phyloP scores from a whole-genome alignment of 2,797 vertebrate genomes.

The Oreonectes daqikongensis region DNA sequence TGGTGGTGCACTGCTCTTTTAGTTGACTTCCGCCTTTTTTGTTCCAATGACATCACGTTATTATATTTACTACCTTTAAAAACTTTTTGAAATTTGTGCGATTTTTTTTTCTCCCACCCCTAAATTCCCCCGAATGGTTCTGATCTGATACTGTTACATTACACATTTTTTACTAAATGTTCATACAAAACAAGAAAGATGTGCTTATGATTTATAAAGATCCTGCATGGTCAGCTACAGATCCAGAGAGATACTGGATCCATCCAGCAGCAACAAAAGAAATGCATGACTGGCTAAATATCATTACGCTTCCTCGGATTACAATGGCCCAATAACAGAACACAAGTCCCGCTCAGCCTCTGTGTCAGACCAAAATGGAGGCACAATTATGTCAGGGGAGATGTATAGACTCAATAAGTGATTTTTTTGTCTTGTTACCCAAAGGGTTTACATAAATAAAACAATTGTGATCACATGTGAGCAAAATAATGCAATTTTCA shows the following conservation, averaged over 20 bases:
- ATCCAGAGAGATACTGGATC: conserved; percentile 62
- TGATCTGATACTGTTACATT: too few relatives aligned
- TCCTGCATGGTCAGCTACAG: conserved; percentile 71
- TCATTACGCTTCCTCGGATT: conserved; percentile 67
- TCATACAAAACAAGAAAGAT: not conserved
- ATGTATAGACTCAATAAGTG: not conserved
- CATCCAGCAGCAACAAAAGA: conserved; percentile 72
- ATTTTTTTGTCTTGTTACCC: conserved; percentile 7
- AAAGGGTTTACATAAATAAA: conserved; percentile 24
- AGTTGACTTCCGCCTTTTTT: too few relatives aligned
- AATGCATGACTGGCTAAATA: conserved; percentile 75
- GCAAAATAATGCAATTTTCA: conserved; percentile 29
- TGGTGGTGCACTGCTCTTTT: too few relatives aligned
- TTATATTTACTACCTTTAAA: too few relatives aligned
- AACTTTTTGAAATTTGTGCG: too few relatives aligned
- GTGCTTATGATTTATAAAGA: conserved; percentile 53
- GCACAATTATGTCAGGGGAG: conserved; percentile 10
- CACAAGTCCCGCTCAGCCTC: conserved; percentile 10
- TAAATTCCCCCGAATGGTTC: too few relatives aligned
- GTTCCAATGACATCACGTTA: too few relatives aligned
- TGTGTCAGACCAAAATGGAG: conserved; percentile 32
- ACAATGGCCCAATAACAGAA: conserved; percentile 63
- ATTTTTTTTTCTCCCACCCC: too few relatives aligned
- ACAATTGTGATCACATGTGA: conserved; percentile 5
- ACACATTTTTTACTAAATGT: too few relatives aligned